A percentile compares a stretch with the other conserved stretches of the same genome.
Evolutionary conservation across 1,140 invertebrate species (phyloP).

Genomic region (Arion vulgaris): DNA sequence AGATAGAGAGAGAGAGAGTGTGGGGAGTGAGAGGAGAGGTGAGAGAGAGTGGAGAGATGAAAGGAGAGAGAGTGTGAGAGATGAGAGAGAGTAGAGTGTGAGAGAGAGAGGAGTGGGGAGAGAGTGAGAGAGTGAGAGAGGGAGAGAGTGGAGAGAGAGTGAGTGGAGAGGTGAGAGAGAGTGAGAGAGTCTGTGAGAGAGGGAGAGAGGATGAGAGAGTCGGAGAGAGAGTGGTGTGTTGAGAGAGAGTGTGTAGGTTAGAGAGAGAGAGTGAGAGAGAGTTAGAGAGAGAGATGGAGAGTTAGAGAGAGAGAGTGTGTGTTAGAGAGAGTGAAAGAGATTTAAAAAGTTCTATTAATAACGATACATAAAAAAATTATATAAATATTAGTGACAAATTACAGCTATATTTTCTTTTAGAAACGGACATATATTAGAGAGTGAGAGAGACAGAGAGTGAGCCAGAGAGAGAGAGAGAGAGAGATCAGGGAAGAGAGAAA

Average conservation of each 20-base stretch:
- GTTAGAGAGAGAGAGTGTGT: not conserved
- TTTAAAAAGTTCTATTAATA: too few species aligned
- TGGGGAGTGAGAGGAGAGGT: constrained; percentile 16
- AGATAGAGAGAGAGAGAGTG: constrained; percentile 13
- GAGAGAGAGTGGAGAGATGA: constrained; percentile 18
- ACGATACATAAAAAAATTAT: too few species aligned
- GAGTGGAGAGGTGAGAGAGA: not conserved
- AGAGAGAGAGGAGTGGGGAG: not conserved
- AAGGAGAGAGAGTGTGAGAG: not conserved
- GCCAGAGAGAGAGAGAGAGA: too few species aligned
- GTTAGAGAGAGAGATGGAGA: not conserved
- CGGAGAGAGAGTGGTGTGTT: not conserved
- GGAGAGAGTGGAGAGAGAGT: not conserved
- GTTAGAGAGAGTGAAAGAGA: not conserved
- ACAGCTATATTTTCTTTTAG: too few species aligned
- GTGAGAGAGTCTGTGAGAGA: not conserved
- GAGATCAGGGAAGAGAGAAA: too few species aligned
- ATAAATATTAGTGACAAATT: too few species aligned
- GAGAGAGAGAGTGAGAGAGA: not conserved
- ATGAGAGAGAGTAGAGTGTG: too few species aligned
- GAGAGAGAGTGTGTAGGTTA: too few species aligned
- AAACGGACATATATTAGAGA: too few species aligned
- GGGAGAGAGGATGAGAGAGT: not conserved
- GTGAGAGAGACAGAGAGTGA: too few species aligned
- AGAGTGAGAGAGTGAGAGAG: not conserved